Conservation (phyloP, 1,140 invertebrate genomes). For the Macrobrachium rosenbergii region DNA sequence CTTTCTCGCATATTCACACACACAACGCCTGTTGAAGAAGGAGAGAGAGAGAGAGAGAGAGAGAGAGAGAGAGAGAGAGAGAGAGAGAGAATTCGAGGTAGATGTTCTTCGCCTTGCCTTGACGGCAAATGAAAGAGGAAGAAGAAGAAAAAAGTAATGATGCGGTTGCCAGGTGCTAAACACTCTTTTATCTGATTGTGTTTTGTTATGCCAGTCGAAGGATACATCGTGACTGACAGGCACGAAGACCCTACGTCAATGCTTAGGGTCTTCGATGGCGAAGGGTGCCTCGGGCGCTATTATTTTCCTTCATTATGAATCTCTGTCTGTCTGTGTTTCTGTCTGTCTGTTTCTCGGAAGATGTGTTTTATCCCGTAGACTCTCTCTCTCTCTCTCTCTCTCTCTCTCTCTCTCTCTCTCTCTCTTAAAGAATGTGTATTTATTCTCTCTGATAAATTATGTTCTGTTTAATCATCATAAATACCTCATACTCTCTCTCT, state of each 20-base stretch:
- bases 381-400: not conserved
- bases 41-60: not conserved
- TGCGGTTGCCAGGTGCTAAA: slow-evolving; percentile 25
- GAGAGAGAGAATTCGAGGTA: too few species aligned
- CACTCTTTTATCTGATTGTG: slow-evolving; percentile 39
- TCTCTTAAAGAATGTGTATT: too few species aligned
- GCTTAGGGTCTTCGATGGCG: not conserved
- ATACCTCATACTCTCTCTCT: not conserved
- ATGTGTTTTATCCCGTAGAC: not conserved
- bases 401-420: slow-evolving; percentile 4
- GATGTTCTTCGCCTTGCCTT: too few species aligned
- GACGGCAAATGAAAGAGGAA: too few species aligned
- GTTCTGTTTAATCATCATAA: not conserved
- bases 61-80: not conserved
- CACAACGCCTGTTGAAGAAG: not conserved
- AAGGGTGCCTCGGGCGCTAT: not conserved
- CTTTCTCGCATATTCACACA: not conserved
- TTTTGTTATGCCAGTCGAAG: slow-evolving; percentile 21
- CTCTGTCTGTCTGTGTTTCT: not conserved
- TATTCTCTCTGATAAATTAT: too few species aligned
- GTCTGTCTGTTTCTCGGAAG: not conserved
- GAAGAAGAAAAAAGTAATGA: slow-evolving; percentile 26
- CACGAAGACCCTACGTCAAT: not conserved
- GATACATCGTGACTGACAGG: not conserved
- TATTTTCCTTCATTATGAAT: not conserved